Base-by-base conservation (phyloP, 2,113 vertebrate species). In the Ciconia boyciana region DNA sequence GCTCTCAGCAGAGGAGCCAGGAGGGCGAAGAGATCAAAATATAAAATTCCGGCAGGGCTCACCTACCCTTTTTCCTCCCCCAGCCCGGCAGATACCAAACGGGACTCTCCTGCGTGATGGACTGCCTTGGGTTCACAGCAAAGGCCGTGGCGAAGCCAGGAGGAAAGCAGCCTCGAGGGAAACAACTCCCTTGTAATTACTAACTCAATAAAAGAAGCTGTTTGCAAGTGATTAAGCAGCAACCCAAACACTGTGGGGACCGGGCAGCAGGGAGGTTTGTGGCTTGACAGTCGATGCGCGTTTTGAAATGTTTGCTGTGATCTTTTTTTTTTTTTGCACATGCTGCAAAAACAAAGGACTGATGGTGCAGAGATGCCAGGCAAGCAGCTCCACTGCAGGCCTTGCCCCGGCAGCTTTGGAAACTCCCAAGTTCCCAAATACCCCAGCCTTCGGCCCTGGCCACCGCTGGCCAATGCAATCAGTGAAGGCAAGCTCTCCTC, bases 281-380 rank as follows among this genome's bases (percentile, higher is more conserved):
- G 82, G 69, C 77, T 68, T 89, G 69, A 94, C 62, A 90, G 78
- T 48, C 8, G 0, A 57, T 39, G 28, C 1, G 4, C 3, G 4
- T 94, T 91, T 92, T 8, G 7, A 94, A 96, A 81, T 61, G 51
- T 70, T 94, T 84, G 61, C 52, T 94, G 93, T 22, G 49, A 65
- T 19, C 80, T 18, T 49, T 49, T n/a, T 48, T n/a, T 48, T 48
- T n/a, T 91, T 83, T 71, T 69, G 76, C 48, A 43, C 2, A 5
- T 3, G 1, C 85, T 89, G 91, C 82, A 84, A 43, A 84, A 97
- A 16, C 12, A 11, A 71, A 66, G 74, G 41, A 14, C 4, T 4
- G 51, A 87, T 2, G 3, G 69, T 39, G 24, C 65, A 57, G 88
- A 82, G 91, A 49, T 60, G n/a, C 75, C 2, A 2, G 39, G 41